Conservation (phyloP, 1,140 invertebrate genomes). For the Rhopalosiphum padi region DNA sequence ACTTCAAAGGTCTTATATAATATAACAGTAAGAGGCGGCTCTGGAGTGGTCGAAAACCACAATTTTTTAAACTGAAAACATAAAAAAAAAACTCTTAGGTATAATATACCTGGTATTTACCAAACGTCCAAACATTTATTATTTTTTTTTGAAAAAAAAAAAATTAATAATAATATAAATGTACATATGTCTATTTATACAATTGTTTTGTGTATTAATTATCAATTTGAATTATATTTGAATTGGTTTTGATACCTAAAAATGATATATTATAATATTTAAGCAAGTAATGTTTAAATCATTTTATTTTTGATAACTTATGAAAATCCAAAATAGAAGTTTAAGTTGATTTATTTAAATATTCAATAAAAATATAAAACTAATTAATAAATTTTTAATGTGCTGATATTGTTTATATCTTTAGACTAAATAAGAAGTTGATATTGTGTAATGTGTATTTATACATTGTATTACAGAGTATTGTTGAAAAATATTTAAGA, state of each 20-base stretch:
- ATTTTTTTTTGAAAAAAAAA: background rate
- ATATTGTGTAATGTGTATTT: background rate
- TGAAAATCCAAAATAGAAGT: background rate
- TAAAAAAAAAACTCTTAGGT: background rate
- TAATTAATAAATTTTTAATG: background rate
- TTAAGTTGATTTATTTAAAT: background rate
- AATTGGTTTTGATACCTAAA: background rate
- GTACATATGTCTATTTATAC: background rate
- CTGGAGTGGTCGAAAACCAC: background rate
- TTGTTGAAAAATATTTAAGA: conserved; percentile 71
- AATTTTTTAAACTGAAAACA: background rate
- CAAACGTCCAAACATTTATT: background rate
- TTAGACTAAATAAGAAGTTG: background rate
- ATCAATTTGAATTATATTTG: background rate
- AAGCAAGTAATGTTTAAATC: background rate
- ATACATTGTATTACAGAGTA: conserved; percentile 64
- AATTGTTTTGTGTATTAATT: background rate
- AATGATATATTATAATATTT: background rate
- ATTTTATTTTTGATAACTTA: background rate
- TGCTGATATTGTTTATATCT: background rate
- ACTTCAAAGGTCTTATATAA: background rate
- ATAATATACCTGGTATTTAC: too few relatives aligned
- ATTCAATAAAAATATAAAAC: background rate
- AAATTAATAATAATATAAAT: background rate
- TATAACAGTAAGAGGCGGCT: background rate